Evolutionary conservation across 2,888 invertebrate genomes (phyloP).

Genomic region (Synergus umbraculus): DNA sequence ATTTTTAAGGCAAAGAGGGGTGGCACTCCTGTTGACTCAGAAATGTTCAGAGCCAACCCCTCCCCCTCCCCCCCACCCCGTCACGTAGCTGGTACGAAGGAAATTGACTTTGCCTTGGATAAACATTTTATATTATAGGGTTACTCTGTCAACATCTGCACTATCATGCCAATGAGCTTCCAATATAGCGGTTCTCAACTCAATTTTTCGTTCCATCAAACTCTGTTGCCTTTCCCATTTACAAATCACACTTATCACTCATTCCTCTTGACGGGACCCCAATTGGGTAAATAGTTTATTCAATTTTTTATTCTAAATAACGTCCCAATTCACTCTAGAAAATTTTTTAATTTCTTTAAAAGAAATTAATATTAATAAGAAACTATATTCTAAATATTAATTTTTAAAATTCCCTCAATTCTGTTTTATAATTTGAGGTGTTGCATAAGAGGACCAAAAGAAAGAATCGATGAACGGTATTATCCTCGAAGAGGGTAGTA

Average conservation of each 20-base stretch:
- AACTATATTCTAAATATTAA: no score
- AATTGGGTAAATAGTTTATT: background rate
- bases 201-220: conserved; percentile 52
- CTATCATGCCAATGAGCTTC: conserved; percentile 49
- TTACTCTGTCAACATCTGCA: conserved; percentile 61
- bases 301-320: background rate
- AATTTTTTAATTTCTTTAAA: background rate
- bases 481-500: conserved; percentile 45
- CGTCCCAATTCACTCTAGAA: background rate
- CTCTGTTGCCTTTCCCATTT: conserved; percentile 7
- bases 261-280: background rate
- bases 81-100: conserved; percentile 48
- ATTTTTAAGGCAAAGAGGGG: conserved; percentile 31
- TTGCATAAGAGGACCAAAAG: background rate
- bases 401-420: background rate
- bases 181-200: conserved; percentile 54
- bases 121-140: conserved; percentile 63
- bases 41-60: conserved; percentile 50
- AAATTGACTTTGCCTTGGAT: conserved; percentile 59
- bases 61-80: conserved; percentile 45
- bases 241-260: conserved; percentile 24
- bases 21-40: conserved; percentile 51
- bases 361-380: background rate
- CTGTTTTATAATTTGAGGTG: background rate
- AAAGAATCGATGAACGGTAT: conserved; percentile 43